Percentiles rank a stretch among this genome's conserved stretches.
These are phyloP conservation scores for Aleiodes alternator DNA, from an alignment of 2,888 invertebrate genomes.

Conservation along the genomic window DNA sequence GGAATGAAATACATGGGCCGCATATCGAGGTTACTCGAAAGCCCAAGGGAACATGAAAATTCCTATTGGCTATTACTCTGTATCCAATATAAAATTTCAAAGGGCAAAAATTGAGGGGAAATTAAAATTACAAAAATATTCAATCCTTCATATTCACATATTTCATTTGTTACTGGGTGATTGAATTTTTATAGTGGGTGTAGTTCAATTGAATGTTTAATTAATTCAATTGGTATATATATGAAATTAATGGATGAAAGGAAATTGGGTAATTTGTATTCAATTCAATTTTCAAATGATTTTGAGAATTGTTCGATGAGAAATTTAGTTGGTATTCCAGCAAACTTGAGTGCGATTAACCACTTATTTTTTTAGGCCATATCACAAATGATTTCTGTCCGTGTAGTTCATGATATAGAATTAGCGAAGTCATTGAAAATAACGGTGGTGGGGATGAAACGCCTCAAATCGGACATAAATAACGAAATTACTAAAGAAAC, in stretches of 20 bases:
- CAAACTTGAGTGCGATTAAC: too few species aligned
- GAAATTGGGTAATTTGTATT: conserved; percentile 1
- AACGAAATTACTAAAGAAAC: too few species aligned
- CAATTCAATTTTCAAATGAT: too few species aligned
- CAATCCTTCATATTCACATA: background rate
- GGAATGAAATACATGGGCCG: conserved; percentile 28
- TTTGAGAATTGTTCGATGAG: background rate
- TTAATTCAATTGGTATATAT: conserved; percentile 14
- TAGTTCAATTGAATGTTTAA: conserved; percentile 12
- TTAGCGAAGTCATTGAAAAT: too few species aligned
- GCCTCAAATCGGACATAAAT: too few species aligned
- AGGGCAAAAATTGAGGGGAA: background rate
- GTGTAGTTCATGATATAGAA: too few species aligned
- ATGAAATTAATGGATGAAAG: conserved; percentile 7
- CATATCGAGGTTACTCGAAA: conserved; percentile 33
- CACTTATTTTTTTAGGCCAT: too few species aligned
- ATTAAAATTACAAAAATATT: background rate
- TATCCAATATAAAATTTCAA: conserved; percentile 4
- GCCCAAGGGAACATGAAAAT: conserved; percentile 40
- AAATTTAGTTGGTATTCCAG: background rate
- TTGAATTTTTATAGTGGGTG: background rate
- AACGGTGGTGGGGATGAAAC: too few species aligned
- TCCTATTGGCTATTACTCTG: conserved; percentile 17
- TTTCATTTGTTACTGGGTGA: background rate
- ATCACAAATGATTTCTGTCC: too few species aligned